phyloP scores from a whole-genome alignment of 2,113 vertebrate genomes.

The Muscicapa adusta region DNA sequence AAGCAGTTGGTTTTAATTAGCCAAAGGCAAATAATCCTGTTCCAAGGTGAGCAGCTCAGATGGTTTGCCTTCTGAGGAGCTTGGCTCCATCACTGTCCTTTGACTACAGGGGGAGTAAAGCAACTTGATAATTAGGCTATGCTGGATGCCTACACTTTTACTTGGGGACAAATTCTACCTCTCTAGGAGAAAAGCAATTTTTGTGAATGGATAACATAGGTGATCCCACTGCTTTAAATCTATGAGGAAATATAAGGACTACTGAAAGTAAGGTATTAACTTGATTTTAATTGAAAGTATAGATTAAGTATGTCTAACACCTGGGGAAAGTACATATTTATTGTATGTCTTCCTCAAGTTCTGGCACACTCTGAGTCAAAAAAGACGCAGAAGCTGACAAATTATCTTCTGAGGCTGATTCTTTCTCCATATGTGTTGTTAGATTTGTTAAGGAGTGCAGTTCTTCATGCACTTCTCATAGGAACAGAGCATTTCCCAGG shows the following conservation, averaged over 20 bases:
- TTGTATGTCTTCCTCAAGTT: neutral
- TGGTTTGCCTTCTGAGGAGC: neutral
- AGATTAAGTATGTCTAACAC: neutral
- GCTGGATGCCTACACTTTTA: neutral
- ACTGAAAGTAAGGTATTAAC: neutral
- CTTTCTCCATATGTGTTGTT: neutral
- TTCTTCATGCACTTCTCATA: neutral
- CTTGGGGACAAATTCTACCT: neutral
- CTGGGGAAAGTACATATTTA: neutral
- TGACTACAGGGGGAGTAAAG: neutral
- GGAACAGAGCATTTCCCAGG: neutral
- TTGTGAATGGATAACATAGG: neutral
- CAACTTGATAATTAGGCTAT: neutral
- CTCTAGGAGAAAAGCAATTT: neutral
- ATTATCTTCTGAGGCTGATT: neutral
- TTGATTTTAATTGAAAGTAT: neutral
- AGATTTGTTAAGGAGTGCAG: neutral
- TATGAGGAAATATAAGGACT: neutral
- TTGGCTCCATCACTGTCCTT: neutral
- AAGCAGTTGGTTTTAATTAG: neutral
- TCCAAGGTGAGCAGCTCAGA: neutral
- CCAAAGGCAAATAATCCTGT: neutral
- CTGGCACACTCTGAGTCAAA: neutral
- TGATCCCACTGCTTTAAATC: neutral
- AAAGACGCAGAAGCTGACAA: neutral